phyloP scores from a whole-genome alignment of 2,888 invertebrate species.

The Reticulitermes lucifugus region DNA sequence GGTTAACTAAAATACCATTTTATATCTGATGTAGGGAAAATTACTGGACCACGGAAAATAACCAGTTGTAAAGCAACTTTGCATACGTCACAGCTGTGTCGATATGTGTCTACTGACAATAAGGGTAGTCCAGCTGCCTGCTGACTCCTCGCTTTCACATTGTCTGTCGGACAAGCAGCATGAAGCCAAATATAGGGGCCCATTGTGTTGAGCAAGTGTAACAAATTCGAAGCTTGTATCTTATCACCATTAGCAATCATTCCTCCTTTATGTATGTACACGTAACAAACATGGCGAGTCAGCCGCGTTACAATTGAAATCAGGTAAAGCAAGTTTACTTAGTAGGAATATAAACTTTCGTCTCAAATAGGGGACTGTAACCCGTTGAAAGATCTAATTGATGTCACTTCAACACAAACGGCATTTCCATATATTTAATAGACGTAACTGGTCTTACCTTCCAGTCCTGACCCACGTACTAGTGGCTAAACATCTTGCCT shows the following conservation, averaged over 20 bases:
- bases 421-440: too few species aligned
- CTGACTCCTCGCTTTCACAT: slow-evolving; percentile 4
- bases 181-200: slow-evolving; percentile 46
- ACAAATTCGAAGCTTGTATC: slow-evolving; percentile 50
- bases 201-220: slow-evolving; percentile 48
- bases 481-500: too few species aligned
- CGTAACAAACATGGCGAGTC: slow-evolving; percentile 13
- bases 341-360: background rate
- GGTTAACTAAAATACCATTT: background rate
- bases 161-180: background rate
- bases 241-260: slow-evolving; percentile 46
- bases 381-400: too few species aligned
- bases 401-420: too few species aligned
- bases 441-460: too few species aligned
- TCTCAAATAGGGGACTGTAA: too few species aligned
- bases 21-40: background rate
- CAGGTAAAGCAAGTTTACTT: background rate
- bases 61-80: background rate
- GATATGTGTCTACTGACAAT: background rate
- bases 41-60: too few species aligned
- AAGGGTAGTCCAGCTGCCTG: background rate
- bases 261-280: slow-evolving; percentile 1
- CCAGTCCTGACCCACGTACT: too few species aligned
- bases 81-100: slow-evolving; percentile 19
- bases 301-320: slow-evolving; percentile 10